Base-by-base conservation (phyloP, 1,140 invertebrate genomes). In the Samia ricini region DNA sequence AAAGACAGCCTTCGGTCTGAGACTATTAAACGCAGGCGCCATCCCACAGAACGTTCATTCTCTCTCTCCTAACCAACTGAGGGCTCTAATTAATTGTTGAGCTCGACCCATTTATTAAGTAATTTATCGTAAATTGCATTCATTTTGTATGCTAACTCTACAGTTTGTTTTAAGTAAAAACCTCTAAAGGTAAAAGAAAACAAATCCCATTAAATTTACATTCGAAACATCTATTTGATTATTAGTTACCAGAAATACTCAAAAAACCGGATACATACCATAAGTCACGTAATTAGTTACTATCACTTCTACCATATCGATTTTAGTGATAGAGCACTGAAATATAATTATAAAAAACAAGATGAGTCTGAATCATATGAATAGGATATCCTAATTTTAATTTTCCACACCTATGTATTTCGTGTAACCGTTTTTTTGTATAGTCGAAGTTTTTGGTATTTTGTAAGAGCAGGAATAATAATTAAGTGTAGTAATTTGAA, bases 11-110 rank as follows among this genome's bases (percentile, higher is more conserved):
- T 49, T 36, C 62, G 65, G 67, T 64, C 69, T 65, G 55, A 51
- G 69, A 75, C 77, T 76, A 81, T 83, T 74, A 83, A 79, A 66
- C 60, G 68, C 81, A 83, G 81, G 70, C 74, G 68, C 68, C 66
- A 73, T 76, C 72, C 69, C 64, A 54, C 29, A 23, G 50, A 71
- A 60, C 69, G 72, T 73, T 79, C 74, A 78, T 80, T 74, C 66
- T 66, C 67, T 74, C 66, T 66, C 67, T 67, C 58, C 70, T 24
- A 71, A 65, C 67, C 63, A 61, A 73, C 64, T 69, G 69, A 77
- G 64, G 61, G 71, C 61, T 74, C 71, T 74, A 78, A 80, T 79
- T 78, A 82, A 78, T 82, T 78, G 68, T 79, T 75, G 60, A 69
- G 66, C 54, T 50, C 58, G 63, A 49, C 54, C 64, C 65, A 63